Conservation (phyloP, 2,888 invertebrate species). For the Mesopsocus fuscifrons region DNA sequence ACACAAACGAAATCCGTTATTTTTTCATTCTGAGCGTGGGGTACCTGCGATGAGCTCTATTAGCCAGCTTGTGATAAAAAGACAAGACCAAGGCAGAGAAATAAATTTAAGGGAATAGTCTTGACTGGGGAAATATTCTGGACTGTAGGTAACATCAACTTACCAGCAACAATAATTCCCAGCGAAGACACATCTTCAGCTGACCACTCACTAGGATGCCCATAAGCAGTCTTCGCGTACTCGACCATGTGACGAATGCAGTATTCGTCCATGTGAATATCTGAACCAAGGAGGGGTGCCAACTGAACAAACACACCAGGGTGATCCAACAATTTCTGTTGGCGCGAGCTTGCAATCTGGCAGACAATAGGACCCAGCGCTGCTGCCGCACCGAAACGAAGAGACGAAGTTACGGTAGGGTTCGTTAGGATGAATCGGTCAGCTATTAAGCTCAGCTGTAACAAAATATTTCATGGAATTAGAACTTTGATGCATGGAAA, state of each 20-base stretch:
- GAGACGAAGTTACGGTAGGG: not conserved
- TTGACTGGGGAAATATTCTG: too few species aligned
- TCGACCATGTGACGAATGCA: conserved; percentile 14
- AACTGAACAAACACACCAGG: conserved; percentile 11
- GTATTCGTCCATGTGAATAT: conserved; percentile 13
- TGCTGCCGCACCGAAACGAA: conserved; percentile 5
- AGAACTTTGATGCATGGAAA: too few species aligned
- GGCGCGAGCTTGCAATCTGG: not conserved
- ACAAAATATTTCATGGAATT: too few species aligned
- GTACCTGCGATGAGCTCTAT: too few species aligned
- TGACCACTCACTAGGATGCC: conserved; percentile 15
- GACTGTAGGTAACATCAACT: too few species aligned
- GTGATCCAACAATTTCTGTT: conserved; percentile 2
- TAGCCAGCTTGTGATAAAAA: too few species aligned
- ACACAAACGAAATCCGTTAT: not conserved
- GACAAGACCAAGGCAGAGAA: conserved; percentile 24
- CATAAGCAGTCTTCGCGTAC: conserved; percentile 11
- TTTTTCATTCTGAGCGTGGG: too few species aligned
- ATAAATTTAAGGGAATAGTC: not conserved
- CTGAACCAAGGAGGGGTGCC: conserved; percentile 12
- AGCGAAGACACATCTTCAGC: conserved; percentile 16
- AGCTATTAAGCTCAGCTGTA: not conserved
- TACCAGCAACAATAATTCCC: conserved; percentile 16
- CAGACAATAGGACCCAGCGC: conserved; percentile 13
- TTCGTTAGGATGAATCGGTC: conserved; percentile 1